Evolutionary conservation across 2,888 invertebrate species (phyloP), one percentile per base, ranked within the genome.

Genomic region (Epicampocera succincta): DNA sequence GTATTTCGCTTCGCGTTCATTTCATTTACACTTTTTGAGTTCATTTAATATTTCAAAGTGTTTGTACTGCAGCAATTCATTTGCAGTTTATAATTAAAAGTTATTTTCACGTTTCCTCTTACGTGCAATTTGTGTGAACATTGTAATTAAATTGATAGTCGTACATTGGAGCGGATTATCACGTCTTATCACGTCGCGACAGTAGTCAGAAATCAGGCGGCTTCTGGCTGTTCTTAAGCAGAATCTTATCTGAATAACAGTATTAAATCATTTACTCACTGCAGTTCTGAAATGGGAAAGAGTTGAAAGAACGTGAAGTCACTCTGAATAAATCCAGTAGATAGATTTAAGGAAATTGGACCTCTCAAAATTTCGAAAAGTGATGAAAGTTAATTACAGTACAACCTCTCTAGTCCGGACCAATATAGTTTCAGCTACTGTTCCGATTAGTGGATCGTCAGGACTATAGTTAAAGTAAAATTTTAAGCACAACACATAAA

Each of bases 131-230:
- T 71, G 58, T 74, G 66, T 71, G 69, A 74, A 74, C 74, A 69
- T 54, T 71, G 82, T 61, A 63, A 71, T 54, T 33, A 33, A 33
- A 33, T 63, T 73, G 40, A 33, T 44, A 42, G 4, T 42, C 13
- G 42, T 73, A 60, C 19, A 38, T 33, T 33, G 25, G 52, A 50
- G 52, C 25, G 66, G 74, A 84, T 84, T 84, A 73, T 48, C 17
- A 65, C 71, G 83, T 84, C 84, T 75, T 52, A 83, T 84, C 84
- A 84, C 84, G 83, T 84, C 75, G 77, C 78, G 83, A 78, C 84
- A 77, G 60, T 50, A 76, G 79, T 78, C 69, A 25, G 46, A 52
- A 58, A 83, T 66, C 38, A 69, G 73, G 76, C 80, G 75, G 69
- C 73, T 80, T 65, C 19, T 60, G 46, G 66, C 66, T 65, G 48